A percentile compares a stretch with the other conserved stretches of the same genome.
phyloP scores from a whole-genome alignment of 2,113 vertebrate genomes.

The Gambusia affinis region DNA sequence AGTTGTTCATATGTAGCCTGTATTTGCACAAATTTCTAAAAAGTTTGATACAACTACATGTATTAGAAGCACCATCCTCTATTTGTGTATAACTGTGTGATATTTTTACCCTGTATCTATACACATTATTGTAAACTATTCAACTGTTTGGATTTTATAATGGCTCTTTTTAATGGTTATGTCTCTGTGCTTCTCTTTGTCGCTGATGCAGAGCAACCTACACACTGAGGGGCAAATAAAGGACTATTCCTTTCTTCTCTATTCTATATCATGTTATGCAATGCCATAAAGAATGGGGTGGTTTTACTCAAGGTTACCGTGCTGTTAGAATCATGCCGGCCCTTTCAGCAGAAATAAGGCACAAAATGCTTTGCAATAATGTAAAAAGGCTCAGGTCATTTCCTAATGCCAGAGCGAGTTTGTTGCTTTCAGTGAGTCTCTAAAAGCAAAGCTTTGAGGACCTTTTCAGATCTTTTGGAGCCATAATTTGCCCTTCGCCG shows the following conservation, averaged over 20 bases:
- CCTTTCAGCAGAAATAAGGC: background rate
- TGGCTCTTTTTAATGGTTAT: background rate
- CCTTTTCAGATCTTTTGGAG: background rate
- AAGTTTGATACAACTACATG: no score
- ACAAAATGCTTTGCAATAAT: background rate
- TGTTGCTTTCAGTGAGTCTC: slow-evolving; percentile 22
- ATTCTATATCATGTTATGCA: background rate
- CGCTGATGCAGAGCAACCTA: background rate
- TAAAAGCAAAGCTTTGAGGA: slow-evolving; percentile 26
- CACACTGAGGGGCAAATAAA: background rate
- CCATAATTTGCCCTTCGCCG: slow-evolving; percentile 4
- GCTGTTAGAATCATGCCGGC: background rate
- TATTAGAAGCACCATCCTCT: no score
- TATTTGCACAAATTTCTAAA: no score
- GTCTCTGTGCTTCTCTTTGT: background rate
- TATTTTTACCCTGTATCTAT: no score
- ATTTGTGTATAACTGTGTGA: no score
- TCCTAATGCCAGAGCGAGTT: slow-evolving; percentile 4
- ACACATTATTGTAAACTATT: no score
- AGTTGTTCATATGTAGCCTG: no score
- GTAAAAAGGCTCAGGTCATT: background rate
- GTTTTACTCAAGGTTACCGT: background rate
- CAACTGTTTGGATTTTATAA: background rate
- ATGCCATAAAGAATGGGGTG: background rate
- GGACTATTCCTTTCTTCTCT: background rate